Evolutionary conservation across 1,140 invertebrate genomes (phyloP), one percentile per base, ranked within the genome.

Genomic region (Drosophila truncata): DNA sequence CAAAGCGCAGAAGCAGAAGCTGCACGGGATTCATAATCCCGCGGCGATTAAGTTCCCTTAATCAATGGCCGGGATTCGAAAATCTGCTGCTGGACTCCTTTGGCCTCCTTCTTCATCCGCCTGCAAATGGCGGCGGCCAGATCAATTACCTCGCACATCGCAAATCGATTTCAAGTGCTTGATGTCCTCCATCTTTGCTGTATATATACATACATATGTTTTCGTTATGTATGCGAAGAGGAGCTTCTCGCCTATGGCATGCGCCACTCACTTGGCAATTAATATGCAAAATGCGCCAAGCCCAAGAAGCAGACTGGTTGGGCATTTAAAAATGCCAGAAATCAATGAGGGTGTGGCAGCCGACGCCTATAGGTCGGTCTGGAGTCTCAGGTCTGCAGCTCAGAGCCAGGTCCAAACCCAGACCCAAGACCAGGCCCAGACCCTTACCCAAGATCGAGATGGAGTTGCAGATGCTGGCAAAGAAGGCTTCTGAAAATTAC

Each of bases 401-500:
- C 13, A 23, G 29, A 35, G 14, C 14, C 52, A 23, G 18, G 2
- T n/a, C n/a, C 47, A 27, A 11, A 4, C 16, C 47, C 50, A 23
- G 8, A 7, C 29, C 31, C 49, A 29, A 8, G 27, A 2, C 31
- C 18, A 49, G 4, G 18, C n/a, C n/a, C 42, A 31, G 31, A 47
- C 46, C 62, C 59, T 46, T 11, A 16, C 13, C 65, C 61, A 54
- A 39, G 54, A 61, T 50, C 37, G n/a, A 54, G 73, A 72, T 72
- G 69, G 58, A 76, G 73, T 75, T 72, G 69, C 66, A 72, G 52
- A 88, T 90, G 85, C 70, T 72, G 79, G 74, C 78, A 39, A 90
- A 85, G 78, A 90, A 85, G 78, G 85, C 85, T 90, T 90, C 85
- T 85, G 85, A 90, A 90, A 90, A 90, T 85, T 85, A 83, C 85